phyloP scores from a whole-genome alignment of 2,888 invertebrate species.

The Caenorhabditis sp. region DNA sequence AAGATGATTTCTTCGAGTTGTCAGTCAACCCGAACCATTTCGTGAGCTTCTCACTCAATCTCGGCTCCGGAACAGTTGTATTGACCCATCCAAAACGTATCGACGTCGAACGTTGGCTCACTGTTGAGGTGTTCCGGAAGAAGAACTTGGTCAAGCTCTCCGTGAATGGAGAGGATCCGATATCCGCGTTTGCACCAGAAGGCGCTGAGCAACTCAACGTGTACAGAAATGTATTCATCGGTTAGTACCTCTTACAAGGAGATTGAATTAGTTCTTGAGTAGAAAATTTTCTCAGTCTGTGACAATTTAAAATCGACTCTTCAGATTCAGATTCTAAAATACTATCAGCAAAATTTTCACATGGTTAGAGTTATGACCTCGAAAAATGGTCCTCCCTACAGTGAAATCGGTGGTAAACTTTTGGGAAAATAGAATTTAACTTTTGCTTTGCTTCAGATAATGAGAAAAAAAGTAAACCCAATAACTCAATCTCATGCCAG shows the following conservation, averaged over 20 bases:
- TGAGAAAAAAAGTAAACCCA: not conserved
- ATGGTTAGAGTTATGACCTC: too few relatives aligned
- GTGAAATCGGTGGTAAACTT: too few relatives aligned
- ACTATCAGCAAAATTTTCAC: too few relatives aligned
- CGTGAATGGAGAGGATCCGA: slow-evolving; percentile 70
- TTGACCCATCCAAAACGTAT: slow-evolving; percentile 70
- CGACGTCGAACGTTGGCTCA: slow-evolving; percentile 67
- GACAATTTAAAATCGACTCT: too few relatives aligned
- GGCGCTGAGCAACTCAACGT: slow-evolving; percentile 75
- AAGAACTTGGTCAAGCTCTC: slow-evolving; percentile 64
- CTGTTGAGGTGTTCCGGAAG: slow-evolving; percentile 66
- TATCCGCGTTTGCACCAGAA: slow-evolving; percentile 66
- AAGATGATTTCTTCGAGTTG: slow-evolving; percentile 69
- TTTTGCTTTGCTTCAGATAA: too few relatives aligned
- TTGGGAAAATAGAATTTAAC: too few relatives aligned
- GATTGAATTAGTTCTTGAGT: too few relatives aligned
- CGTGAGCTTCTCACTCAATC: slow-evolving; percentile 67
- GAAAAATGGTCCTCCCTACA: too few relatives aligned
- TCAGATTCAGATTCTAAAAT: too few relatives aligned
- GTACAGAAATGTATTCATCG: slow-evolving; percentile 71
- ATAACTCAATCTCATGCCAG: too few relatives aligned
- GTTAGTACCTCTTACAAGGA: slow-evolving; percentile 39
- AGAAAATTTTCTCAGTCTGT: too few relatives aligned
- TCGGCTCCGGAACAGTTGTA: slow-evolving; percentile 70
- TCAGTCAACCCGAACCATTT: slow-evolving; percentile 51